Base-by-base conservation (phyloP, 2,113 vertebrate species). In the Haplochromis vanheusdeni region DNA sequence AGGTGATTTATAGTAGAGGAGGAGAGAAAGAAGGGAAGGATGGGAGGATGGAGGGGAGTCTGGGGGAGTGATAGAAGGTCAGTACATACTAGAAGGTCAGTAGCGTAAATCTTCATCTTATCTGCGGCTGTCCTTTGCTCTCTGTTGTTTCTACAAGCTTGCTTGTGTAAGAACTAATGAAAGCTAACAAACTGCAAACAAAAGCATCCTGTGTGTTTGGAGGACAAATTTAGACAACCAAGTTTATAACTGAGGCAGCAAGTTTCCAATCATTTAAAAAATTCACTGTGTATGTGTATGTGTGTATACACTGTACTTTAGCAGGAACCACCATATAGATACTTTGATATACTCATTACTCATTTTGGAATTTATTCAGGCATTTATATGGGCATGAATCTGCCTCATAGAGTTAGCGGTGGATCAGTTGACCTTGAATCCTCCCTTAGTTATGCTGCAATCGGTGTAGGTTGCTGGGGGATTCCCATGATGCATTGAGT, bases 1-100 rank as follows among this genome's bases (percentile, higher is more conserved):
- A n/a, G 26, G 92, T 97, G 96, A 97, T 97, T 97, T 94, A 97
- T 96, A 87, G 85, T 83, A 16, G 14, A 21, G 42, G 68, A 73
- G 51, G 49, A 80, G 23, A 54, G 73, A 81, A 45, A 75, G 81
- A 86, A 86, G 77, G 85, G 81, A 51, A 89, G 79, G 80, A 45
- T 31, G 19, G 83, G 28, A 70, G 60, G 86, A 84, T 28, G 4
- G 85, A 35, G 83, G 49, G 49, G 80, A 28, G 52, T 52, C n/a
- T 14, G 54, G 80, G 80, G 70, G 83, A 35, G 12, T 26, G 7
- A 68, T 5, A 87, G 85, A 94, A 94, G 94, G 94, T 62, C 58
- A 62, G 58, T 35, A 35, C 31, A 62, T 35, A 35, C 31, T 35
- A 87, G 88, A 94, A 94, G 95, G 95, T 95, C 93, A 93, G 13